These are phyloP conservation scores for Embidobia sp. DNA, from an alignment of 2,888 invertebrate genomes.

Conservation along the genomic window DNA sequence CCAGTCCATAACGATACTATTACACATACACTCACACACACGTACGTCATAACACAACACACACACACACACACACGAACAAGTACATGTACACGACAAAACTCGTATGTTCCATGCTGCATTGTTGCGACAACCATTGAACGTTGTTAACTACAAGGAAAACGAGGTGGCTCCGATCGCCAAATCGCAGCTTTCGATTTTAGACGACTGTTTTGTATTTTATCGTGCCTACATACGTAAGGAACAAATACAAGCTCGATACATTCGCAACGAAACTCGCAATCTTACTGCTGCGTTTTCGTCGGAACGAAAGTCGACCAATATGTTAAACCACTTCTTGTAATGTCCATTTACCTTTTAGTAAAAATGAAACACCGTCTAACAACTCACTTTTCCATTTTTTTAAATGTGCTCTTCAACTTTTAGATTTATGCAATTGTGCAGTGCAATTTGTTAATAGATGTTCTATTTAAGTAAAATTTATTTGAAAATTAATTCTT, in stretches of 20 bases:
- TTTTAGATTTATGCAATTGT: too few relatives aligned
- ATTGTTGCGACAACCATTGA: slow-evolving; percentile 30
- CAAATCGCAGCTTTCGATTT: slow-evolving; percentile 46
- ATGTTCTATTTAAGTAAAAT: too few relatives aligned
- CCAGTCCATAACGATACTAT: slow-evolving; percentile 17
- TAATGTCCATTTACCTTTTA: too few relatives aligned
- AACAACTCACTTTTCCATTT: too few relatives aligned
- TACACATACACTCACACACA: too few relatives aligned
- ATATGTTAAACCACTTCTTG: too few relatives aligned
- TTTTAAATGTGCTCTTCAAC: too few relatives aligned
- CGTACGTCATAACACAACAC: too few relatives aligned
- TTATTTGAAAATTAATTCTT: too few relatives aligned
- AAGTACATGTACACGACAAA: background rate
- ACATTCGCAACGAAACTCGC: slow-evolving; percentile 55
- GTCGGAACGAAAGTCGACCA: background rate
- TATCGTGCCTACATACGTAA: slow-evolving; percentile 61
- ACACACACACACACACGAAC: too few relatives aligned
- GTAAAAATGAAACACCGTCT: too few relatives aligned
- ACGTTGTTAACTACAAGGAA: slow-evolving; percentile 19
- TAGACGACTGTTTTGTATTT: slow-evolving; percentile 60
- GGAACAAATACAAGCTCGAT: slow-evolving; percentile 61
- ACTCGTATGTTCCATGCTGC: slow-evolving; percentile 36
- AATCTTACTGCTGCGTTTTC: slow-evolving; percentile 52
- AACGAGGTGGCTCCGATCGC: slow-evolving; percentile 21
- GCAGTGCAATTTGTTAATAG: too few relatives aligned